These are phyloP conservation scores for Sciurus carolinensis DNA, from an alignment of 2,797 vertebrate genomes.

Conservation along the genomic window DNA sequence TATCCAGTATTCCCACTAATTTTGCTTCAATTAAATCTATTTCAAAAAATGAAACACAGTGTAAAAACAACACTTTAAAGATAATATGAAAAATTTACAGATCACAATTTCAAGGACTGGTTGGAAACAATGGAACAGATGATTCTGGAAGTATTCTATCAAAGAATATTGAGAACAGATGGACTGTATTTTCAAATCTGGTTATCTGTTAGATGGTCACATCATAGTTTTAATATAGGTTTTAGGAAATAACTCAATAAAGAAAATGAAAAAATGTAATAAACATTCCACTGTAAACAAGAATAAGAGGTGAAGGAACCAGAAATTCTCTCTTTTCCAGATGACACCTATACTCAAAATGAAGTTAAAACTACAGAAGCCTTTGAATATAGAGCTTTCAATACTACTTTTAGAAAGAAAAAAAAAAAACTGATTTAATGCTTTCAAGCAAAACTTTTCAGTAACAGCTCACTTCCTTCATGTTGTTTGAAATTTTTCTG, in stretches of 20 bases:
- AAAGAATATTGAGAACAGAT: neutral
- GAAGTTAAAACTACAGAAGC: slow-evolving; percentile 33
- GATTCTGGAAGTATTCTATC: neutral
- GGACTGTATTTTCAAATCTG: slow-evolving; percentile 52
- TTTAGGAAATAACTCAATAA: slow-evolving; percentile 39
- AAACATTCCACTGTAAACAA: neutral
- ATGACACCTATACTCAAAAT: neutral
- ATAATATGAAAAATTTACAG: neutral
- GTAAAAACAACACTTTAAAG: slow-evolving; percentile 52
- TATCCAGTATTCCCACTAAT: slow-evolving; percentile 96
- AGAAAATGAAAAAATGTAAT: neutral
- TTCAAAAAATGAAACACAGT: slow-evolving; percentile 52
- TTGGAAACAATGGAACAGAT: neutral
- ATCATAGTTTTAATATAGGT: neutral
- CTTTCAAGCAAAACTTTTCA: slow-evolving; percentile 21
- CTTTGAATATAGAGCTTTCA: neutral
- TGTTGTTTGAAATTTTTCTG: neutral
- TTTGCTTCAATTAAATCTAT: slow-evolving; percentile 98
- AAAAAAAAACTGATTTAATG: neutral
- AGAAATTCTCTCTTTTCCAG: neutral
- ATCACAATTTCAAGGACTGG: slow-evolving; percentile 21
- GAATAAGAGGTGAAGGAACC: neutral
- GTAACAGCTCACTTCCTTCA: neutral
- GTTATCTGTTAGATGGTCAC: neutral
- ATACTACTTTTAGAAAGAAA: neutral